These are phyloP conservation scores for Phaenicophaeus curvirostris DNA, from an alignment of 2,797 vertebrate genomes.

Conservation along the genomic window DNA sequence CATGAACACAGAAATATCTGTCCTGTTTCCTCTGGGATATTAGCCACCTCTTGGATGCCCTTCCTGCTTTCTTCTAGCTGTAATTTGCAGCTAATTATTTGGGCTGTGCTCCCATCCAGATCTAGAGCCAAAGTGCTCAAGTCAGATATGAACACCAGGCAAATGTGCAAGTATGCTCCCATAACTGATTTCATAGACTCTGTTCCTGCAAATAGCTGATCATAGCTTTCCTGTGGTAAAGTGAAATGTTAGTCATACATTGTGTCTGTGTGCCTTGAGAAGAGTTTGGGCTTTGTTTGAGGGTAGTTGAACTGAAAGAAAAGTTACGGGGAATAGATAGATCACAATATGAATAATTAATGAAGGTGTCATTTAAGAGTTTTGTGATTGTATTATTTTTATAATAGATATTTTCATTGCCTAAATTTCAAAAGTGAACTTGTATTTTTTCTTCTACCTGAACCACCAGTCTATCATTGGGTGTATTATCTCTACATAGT, in stretches of 20 bases:
- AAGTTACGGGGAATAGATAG: not conserved
- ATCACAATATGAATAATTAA: not conserved
- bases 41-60: not conserved
- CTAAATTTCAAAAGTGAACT: not conserved
- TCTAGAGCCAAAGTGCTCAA: not conserved
- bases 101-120: not conserved
- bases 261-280: not conserved
- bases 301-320: not conserved
- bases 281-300: not conserved
- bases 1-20: not conserved
- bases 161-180: not conserved
- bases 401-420: not conserved
- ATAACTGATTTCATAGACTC: not conserved
- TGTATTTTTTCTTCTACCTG: not conserved
- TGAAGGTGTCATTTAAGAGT: not conserved
- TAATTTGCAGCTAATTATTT: not conserved
- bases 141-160: not conserved
- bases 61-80: not conserved
- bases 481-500: not conserved
- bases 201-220: not conserved
- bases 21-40: not conserved
- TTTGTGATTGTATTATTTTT: not conserved
- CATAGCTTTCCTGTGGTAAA: not conserved
- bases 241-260: accelerated
- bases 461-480: not conserved